Evolutionary conservation across 2,888 invertebrate genomes (phyloP), one percentile per base, ranked within the genome.

Genomic region (Nebria brevicollis): DNA sequence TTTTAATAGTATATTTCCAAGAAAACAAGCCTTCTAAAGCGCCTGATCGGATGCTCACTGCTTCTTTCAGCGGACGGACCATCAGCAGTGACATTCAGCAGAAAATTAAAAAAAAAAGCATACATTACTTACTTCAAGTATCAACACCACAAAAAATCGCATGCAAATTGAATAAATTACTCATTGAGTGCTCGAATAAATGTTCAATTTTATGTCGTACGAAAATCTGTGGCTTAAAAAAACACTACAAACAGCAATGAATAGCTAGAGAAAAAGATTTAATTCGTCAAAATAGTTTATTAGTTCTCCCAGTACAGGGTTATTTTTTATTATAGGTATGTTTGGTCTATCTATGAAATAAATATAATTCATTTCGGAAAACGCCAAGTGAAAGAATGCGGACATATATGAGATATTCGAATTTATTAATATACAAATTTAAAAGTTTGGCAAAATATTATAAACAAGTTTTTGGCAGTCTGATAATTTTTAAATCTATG

Each of bases 1-100:
- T 81, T 75, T 81, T 81, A 81, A 81, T 81, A 66, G 70, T 41
- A 70, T 66, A 75, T 81, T 81, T 81, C 80, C 66, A 20, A 81
- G 80, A 81, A 79, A 26, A 11, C 70, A 70, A 8, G 34, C 70
- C 54, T 54, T 54, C 54, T 54, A 54, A 54, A 54, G 54, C 54
- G 54, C 13, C 54, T 54, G 54, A 54, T 54, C 54, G 8, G 54
- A 54, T 54, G 54, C 7, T 54, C 54, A 54, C 54, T 54, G 4
- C 54, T 54, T 54, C 54, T 54, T 54, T 54, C 54, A 54, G 64
- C n/a, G 26, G 41, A 74, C 70, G 66, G 42, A 74, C 41, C 54
- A 25, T 11, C 72, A 15, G n/a, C 79, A 43, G 8, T 68, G 15
- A 25, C 15, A 25, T 68, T 15, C 25, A 25, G 65, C 15, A 68